Percentiles rank a stretch among this genome's conserved stretches.
phyloP scores from a whole-genome alignment of 2,113 vertebrate genomes.

The Oryctolagus cuniculus region DNA sequence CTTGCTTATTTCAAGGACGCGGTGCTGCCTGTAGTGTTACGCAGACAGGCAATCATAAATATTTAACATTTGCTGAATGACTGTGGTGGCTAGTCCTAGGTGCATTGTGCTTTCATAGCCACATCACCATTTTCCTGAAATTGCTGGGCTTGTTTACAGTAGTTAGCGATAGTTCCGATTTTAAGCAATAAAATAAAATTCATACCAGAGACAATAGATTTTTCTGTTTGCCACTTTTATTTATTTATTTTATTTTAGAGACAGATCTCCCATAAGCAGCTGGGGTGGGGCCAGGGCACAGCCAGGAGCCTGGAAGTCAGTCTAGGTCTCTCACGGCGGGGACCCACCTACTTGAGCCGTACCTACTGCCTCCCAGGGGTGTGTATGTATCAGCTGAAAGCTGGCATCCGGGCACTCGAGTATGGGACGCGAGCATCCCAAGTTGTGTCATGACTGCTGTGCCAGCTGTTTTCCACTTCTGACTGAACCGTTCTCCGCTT shows the following conservation, averaged over 20 bases:
- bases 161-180: constrained; percentile 34
- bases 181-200: constrained; percentile 56
- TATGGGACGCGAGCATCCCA: no score
- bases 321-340: no score
- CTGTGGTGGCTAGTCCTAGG: neutral
- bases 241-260: no score
- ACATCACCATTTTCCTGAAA: constrained; percentile 41
- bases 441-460: no score
- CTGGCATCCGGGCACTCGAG: no score
- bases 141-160: constrained; percentile 56
- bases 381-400: no score
- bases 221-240: neutral
- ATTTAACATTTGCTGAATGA: neutral
- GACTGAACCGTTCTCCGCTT: neutral
- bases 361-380: no score
- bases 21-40: neutral
- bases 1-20: constrained; percentile 47
- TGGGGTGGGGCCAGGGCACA: no score
- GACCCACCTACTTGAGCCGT: no score
- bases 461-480: neutral
- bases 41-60: constrained; percentile 14
- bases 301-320: no score
- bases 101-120: constrained; percentile 48
- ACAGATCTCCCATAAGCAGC: no score
- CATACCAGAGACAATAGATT: neutral